These are phyloP conservation scores for Stratiomys singularior DNA, from an alignment of 2,888 invertebrate genomes.

Conservation along the genomic window DNA sequence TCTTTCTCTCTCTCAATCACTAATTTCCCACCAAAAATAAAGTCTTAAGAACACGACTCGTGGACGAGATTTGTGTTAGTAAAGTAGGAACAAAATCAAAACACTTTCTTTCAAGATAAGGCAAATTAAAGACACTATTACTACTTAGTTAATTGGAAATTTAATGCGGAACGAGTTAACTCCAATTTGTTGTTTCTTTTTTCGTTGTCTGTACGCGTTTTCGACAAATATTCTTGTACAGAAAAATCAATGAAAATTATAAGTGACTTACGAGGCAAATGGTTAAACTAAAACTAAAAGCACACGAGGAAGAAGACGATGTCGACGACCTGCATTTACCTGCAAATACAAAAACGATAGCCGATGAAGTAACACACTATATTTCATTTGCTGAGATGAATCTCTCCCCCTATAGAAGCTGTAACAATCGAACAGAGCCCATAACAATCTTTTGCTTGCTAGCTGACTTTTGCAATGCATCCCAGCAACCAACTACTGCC, in stretches of 20 bases:
- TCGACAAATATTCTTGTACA: not conserved
- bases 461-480: no score
- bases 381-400: slow-evolving; percentile 22
- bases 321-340: slow-evolving; percentile 44
- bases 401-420: slow-evolving; percentile 25
- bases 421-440: slow-evolving; percentile 23
- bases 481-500: no score
- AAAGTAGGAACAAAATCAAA: not conserved
- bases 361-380: slow-evolving; percentile 38
- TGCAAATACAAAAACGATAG: slow-evolving; percentile 37
- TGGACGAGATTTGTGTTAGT: slow-evolving; percentile 1
- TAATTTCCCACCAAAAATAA: not conserved
- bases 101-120: slow-evolving; percentile 15
- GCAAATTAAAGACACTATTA: not conserved
- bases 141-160: not conserved
- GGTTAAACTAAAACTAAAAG: not conserved
- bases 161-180: not conserved
- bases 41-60: not conserved
- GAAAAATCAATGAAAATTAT: not conserved
- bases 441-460: slow-evolving; percentile 1
- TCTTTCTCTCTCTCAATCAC: no score
- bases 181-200: not conserved
- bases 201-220: not conserved
- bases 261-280: slow-evolving; percentile 24
- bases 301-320: slow-evolving; percentile 21